Evolutionary conservation across 1,140 invertebrate species (phyloP), one percentile per base, ranked within the genome.

Genomic region (Drosophila leontia): DNA sequence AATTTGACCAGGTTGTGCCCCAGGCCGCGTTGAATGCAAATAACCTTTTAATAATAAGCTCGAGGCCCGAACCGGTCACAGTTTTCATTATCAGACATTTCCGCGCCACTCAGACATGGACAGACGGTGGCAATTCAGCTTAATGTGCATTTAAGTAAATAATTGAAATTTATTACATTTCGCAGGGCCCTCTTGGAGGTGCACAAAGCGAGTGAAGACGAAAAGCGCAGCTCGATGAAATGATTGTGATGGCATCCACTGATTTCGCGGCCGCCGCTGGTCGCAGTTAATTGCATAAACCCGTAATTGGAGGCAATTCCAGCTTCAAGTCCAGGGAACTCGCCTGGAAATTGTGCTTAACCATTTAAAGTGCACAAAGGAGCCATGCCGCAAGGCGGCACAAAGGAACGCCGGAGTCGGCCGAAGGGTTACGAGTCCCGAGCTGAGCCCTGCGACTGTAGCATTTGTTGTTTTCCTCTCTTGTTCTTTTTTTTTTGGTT

Each of bases 141-240:
- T 87, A 87, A 82, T 82, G 79, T 53, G 70, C 55, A 69, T 76
- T 82, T 75, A 86, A 86, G 82, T 76, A 82, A 82, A 79, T 79
- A 87, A 86, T 86, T 86, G 82, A 86, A 86, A 86, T 86, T 86
- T 86, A 87, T 86, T 68, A 71, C 78, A 57, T 44, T 69, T 70
- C 32, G 51, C 59, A 39, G 29, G 13, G 37, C 26, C 17, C 53
- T 59, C 51, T 19, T 13, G 53, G 53, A 56, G 53, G 53, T 56
- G 53, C 35, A 56, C 53, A 39, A 56, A 39, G 53, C 53, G 53
- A 56, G 53, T 13, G 53, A 56, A 56, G 53, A 59, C 55, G 29
- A 64, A 82, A 80, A 80, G 53, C 63, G 57, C 58, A 64, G 68
- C 32, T 39, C 53, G 53, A 60, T 71, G 59, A 57, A 83, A 76